phyloP scores from a whole-genome alignment of 2,888 invertebrate genomes.

The Furcula furcula region DNA sequence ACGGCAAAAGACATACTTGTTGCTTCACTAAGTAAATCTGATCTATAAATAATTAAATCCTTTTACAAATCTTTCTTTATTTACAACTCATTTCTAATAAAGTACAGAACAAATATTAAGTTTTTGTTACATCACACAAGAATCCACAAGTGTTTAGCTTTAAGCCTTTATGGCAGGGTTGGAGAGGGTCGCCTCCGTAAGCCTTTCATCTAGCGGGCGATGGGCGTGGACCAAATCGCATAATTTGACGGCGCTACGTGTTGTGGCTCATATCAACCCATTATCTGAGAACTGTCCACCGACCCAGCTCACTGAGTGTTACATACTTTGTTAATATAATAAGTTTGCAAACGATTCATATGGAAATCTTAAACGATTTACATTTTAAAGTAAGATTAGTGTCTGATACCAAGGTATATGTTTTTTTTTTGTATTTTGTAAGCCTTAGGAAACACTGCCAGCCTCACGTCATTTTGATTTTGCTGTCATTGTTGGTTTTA shows the following conservation, averaged over 20 bases:
- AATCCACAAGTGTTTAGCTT: conserved; percentile 33
- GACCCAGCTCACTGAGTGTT: conserved; percentile 7
- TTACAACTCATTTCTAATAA: conserved; percentile 3
- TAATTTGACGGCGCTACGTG: conserved; percentile 46
- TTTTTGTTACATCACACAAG: conserved; percentile 32
- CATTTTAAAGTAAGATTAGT: no score
- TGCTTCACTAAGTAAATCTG: no score
- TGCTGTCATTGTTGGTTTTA: no score
- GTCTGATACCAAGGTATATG: no score
- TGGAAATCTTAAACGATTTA: no score
- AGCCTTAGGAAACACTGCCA: no score
- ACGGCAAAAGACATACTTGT: no score
- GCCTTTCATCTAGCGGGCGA: conserved; percentile 48
- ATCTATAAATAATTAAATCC: no score
- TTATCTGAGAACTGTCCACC: conserved; percentile 24
- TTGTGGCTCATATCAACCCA: conserved; percentile 22
- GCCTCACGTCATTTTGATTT: no score
- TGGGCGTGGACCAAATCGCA: conserved; percentile 38
- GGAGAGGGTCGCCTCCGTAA: conserved; percentile 41
- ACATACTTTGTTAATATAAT: conserved; percentile 6
- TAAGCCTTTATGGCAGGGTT: conserved; percentile 42
- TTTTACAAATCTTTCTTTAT: no score
- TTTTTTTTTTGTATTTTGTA: no score
- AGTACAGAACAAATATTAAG: conserved; percentile 7
- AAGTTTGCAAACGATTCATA: conserved; percentile 4